A percentile compares a stretch with the other conserved stretches of the same genome.
Evolutionary conservation across 2,113 vertebrate genomes (phyloP).

Genomic region (Podocnemis expansa): DNA sequence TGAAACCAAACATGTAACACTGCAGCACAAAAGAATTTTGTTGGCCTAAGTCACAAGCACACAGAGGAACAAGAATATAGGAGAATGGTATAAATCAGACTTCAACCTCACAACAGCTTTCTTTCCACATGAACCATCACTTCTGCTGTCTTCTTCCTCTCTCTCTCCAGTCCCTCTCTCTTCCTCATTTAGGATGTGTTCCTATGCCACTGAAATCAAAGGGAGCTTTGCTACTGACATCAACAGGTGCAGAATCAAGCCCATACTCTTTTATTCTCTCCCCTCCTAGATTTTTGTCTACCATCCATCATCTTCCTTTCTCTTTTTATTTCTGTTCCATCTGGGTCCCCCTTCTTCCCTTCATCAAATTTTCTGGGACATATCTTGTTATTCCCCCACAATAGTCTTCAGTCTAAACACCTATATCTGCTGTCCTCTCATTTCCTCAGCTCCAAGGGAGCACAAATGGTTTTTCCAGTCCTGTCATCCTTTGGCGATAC

Average conservation of each 20-base stretch:
- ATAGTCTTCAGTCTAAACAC: not conserved
- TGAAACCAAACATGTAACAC: not conserved
- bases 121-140: not conserved
- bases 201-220: not conserved
- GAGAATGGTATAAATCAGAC: not conserved
- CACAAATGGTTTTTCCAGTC: not conserved
- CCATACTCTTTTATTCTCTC: not conserved
- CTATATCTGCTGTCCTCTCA: not conserved
- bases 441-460: not conserved
- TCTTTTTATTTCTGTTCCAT: not conserved
- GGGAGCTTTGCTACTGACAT: not conserved
- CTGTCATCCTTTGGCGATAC: not conserved
- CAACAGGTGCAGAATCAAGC: not conserved
- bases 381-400: not conserved
- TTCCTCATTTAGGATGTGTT: not conserved
- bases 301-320: not conserved
- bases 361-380: not conserved
- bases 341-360: not conserved
- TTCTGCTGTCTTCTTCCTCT: not conserved
- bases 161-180: not conserved
- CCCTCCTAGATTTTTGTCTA: not conserved
- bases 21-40: not conserved
- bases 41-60: not conserved
- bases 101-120: not conserved
- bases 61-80: not conserved